Percentiles rank a stretch among this genome's conserved stretches.
Evolutionary conservation across 2,888 invertebrate species (phyloP).

Genomic region (Dexiosoma caninum): DNA sequence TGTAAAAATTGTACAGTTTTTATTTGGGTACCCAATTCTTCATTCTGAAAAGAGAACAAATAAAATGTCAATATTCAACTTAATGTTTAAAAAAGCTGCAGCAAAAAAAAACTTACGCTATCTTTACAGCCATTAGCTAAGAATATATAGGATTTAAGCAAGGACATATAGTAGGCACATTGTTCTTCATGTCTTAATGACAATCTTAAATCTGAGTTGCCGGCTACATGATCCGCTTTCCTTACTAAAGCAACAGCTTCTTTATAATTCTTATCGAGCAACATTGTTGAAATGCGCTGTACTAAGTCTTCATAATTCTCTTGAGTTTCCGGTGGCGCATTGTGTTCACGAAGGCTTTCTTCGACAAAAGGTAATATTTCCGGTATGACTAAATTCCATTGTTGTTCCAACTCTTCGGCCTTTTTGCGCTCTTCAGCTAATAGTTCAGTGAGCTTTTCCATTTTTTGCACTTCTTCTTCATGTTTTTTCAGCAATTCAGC

Average conservation of each 20-base stretch:
- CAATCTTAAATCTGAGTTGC: slow-evolving; percentile 72
- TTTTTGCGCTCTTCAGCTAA: slow-evolving; percentile 80
- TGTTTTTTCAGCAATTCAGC: slow-evolving; percentile 82
- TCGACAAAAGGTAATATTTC: slow-evolving; percentile 73
- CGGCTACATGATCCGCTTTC: slow-evolving; percentile 73
- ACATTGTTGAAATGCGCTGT: slow-evolving; percentile 69
- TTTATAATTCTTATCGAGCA: slow-evolving; percentile 73
- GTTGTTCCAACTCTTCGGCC: slow-evolving; percentile 79
- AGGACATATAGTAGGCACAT: slow-evolving; percentile 72
- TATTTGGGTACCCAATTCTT: slow-evolving; percentile 81
- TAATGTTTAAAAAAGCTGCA: neutral
- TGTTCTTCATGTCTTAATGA: slow-evolving; percentile 72
- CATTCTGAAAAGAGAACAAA: slow-evolving; percentile 71
- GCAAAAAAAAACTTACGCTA: slow-evolving; percentile 69
- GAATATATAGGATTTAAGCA: slow-evolving; percentile 74
- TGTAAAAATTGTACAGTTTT: slow-evolving; percentile 85
- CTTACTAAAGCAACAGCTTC: slow-evolving; percentile 74
- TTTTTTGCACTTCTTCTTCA: slow-evolving; percentile 75
- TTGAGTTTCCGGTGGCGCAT: slow-evolving; percentile 65
- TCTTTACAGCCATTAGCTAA: slow-evolving; percentile 73
- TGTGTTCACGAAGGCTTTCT: slow-evolving; percentile 70
- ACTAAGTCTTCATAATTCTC: slow-evolving; percentile 74
- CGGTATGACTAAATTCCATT: slow-evolving; percentile 71
- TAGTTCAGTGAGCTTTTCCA: slow-evolving; percentile 78
- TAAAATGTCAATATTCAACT: neutral